Conservation (phyloP, 2,113 vertebrate genomes). For the Sinocyclocheilus anshuiensis region DNA sequence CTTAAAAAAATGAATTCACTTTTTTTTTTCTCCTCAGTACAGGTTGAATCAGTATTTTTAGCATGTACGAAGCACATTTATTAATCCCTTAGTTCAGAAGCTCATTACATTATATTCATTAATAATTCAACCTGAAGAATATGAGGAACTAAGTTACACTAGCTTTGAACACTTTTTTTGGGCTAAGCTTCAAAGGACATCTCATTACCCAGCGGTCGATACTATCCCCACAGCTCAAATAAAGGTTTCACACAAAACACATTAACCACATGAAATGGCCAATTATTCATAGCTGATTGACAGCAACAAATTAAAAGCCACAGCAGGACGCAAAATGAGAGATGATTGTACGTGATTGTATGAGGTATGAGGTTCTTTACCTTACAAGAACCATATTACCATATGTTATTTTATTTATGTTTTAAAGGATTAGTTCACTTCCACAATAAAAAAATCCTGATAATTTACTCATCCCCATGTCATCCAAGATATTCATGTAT, state of each 20-base stretch:
- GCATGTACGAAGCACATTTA: slow-evolving; percentile 33
- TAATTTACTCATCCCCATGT: too few species aligned
- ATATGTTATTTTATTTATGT: background rate
- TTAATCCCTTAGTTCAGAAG: slow-evolving; percentile 28
- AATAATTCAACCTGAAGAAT: slow-evolving; percentile 35
- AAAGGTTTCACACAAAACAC: slow-evolving; percentile 32
- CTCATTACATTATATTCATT: slow-evolving; percentile 6
- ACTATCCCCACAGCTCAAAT: slow-evolving; percentile 3
- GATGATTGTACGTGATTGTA: background rate
- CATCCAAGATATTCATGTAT: too few species aligned
- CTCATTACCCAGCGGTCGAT: slow-evolving; percentile 31
- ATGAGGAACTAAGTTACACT: slow-evolving; percentile 32
- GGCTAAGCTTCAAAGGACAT: slow-evolving; percentile 32
- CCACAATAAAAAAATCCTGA: too few species aligned
- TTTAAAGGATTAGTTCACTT: background rate
- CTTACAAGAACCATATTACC: background rate
- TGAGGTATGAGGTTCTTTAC: background rate
- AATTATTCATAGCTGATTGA: slow-evolving; percentile 16
- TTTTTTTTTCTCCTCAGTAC: background rate
- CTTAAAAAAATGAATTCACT: background rate
- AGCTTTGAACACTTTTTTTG: slow-evolving; percentile 31
- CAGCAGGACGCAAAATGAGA: background rate
- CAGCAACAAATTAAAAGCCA: slow-evolving; percentile 11
- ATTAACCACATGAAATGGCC: slow-evolving; percentile 13
- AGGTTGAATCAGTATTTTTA: slow-evolving; percentile 34